Percentiles rank a stretch among this genome's conserved stretches.
phyloP scores from a whole-genome alignment of 2,113 vertebrate species.

The Eublepharis macularius region DNA sequence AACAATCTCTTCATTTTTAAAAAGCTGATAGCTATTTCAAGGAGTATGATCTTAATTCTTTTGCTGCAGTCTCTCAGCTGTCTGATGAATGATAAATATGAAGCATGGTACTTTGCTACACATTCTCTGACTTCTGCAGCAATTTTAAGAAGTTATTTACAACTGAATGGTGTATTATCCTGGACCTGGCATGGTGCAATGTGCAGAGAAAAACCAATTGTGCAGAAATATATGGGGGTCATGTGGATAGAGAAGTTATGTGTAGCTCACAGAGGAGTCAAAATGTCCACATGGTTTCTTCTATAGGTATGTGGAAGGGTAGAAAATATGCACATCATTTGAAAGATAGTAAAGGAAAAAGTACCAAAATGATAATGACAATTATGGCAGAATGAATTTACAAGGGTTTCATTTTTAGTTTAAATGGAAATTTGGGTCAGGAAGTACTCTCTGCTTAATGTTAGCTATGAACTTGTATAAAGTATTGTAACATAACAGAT shows the following conservation, averaged over 20 bases:
- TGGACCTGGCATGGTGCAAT: slow-evolving; percentile 9
- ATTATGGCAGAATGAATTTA: too few species aligned
- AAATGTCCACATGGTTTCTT: background rate
- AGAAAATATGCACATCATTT: background rate
- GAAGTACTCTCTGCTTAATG: too few species aligned
- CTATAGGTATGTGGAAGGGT: background rate
- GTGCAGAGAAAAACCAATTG: slow-evolving; percentile 28
- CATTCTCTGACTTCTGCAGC: slow-evolving; percentile 26
- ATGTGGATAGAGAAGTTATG: background rate
- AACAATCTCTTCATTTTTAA: slow-evolving; percentile 35
- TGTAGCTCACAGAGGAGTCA: background rate
- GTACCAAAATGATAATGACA: too few species aligned
- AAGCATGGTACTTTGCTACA: slow-evolving; percentile 4
- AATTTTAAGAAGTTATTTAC: slow-evolving; percentile 29
- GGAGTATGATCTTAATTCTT: slow-evolving; percentile 26
- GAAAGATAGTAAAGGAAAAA: too few species aligned
- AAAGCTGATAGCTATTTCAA: slow-evolving; percentile 20
- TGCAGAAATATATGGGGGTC: slow-evolving; percentile 13
- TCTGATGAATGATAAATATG: slow-evolving; percentile 32
- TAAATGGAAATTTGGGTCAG: too few species aligned
- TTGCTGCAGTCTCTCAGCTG: slow-evolving; percentile 9
- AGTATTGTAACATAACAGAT: too few species aligned
- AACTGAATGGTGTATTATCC: slow-evolving; percentile 51
- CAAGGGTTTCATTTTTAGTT: too few species aligned
- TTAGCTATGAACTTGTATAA: too few species aligned